Conservation (phyloP, 1,140 invertebrate genomes). For the Thaumetopoea pityocampa region DNA sequence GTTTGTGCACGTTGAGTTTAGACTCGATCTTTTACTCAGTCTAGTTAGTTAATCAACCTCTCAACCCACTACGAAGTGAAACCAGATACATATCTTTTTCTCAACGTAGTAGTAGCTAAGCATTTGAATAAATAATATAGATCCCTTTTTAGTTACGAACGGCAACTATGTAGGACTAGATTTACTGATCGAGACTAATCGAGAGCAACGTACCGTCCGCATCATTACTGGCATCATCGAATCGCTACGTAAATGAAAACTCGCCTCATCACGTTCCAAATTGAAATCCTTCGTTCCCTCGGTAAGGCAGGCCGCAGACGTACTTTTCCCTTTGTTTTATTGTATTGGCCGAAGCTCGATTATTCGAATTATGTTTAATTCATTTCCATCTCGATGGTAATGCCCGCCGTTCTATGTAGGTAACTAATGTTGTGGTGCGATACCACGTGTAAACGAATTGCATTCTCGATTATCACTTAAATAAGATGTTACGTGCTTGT, state of each 20-base stretch:
- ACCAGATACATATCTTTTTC: constrained; percentile 4
- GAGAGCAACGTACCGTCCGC: constrained; percentile 14
- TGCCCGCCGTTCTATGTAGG: constrained; percentile 27
- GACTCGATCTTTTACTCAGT: constrained; percentile 11
- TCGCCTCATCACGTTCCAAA: constrained; percentile 71
- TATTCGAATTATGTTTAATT: constrained; percentile 74
- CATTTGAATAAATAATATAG: constrained; percentile 1
- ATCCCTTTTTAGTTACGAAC: background rate
- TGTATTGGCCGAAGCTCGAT: constrained; percentile 59
- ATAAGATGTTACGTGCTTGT: too few relatives aligned
- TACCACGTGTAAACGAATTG: constrained; percentile 28
- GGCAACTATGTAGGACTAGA: background rate
- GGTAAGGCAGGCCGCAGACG: constrained; percentile 44
- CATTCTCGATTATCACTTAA: constrained; percentile 10
- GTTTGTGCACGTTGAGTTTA: constrained; percentile 24
- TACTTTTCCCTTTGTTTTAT: constrained; percentile 64
- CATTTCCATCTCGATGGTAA: constrained; percentile 63
- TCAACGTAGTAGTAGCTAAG: background rate
- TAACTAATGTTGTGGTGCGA: constrained; percentile 17
- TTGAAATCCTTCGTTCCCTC: constrained; percentile 66
- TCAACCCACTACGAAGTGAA: constrained; percentile 13
- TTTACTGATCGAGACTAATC: background rate
- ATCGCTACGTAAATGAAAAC: constrained; percentile 51
- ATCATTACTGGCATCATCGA: constrained; percentile 30
- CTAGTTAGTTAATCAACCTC: constrained; percentile 14